Conservation (phyloP, 2,797 vertebrate species). For the Poecile montanus region DNA sequence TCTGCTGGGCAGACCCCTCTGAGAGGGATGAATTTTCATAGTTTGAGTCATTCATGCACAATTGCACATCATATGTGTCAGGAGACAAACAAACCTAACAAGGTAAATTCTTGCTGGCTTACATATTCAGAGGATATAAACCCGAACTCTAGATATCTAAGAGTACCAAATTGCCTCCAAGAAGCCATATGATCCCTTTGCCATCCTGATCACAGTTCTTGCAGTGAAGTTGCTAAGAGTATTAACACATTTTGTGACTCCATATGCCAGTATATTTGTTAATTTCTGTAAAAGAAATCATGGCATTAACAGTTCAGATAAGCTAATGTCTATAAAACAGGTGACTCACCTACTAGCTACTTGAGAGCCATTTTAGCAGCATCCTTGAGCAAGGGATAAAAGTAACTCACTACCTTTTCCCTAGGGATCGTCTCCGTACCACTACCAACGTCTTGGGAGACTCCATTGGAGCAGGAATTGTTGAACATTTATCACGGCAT, state of each 20-base stretch:
- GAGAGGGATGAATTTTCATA: not conserved
- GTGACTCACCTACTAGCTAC: not conserved
- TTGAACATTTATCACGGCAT: conserved; percentile 93
- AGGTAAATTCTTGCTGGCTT: not conserved
- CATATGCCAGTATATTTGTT: not conserved
- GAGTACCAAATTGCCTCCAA: not conserved
- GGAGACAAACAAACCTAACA: not conserved
- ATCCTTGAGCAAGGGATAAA: not conserved
- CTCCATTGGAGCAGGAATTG: conserved; percentile 93
- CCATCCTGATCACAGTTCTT: not conserved
- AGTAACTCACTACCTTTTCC: not conserved
- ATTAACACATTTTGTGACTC: not conserved
- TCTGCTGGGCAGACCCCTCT: not conserved
- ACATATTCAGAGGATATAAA: not conserved
- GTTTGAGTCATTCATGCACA: not conserved
- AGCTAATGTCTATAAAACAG: not conserved
- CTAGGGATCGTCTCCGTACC: conserved; percentile 93
- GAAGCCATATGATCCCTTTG: not conserved
- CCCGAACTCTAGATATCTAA: not conserved
- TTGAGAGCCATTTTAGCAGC: not conserved
- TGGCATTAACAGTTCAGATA: not conserved
- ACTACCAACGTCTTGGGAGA: conserved; percentile 97
- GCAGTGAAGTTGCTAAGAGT: not conserved
- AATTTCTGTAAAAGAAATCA: not conserved
- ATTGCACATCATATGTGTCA: not conserved